phyloP scores from a whole-genome alignment of 2,797 vertebrate species.

The Coluber constrictor region DNA sequence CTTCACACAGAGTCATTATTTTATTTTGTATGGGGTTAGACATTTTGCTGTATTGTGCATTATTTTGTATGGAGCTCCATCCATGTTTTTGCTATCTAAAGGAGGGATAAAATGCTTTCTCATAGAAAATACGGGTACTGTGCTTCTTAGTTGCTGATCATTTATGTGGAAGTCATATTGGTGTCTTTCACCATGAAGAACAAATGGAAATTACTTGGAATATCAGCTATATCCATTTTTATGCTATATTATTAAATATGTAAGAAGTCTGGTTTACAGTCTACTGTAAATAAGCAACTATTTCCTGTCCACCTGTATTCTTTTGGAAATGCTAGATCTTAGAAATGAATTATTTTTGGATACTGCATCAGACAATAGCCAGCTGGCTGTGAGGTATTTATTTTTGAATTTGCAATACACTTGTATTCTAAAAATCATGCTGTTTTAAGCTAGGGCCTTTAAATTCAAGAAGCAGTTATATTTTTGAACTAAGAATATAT shows the following conservation, averaged over 20 bases:
- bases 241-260: background rate
- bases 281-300: background rate
- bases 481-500: background rate
- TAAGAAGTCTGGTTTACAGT: background rate
- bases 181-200: background rate
- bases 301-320: background rate
- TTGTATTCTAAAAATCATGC: constrained; percentile 24
- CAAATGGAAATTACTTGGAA: background rate
- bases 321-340: constrained; percentile 53
- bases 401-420: constrained; percentile 54
- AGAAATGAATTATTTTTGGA: constrained; percentile 58
- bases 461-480: background rate
- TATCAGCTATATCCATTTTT: background rate
- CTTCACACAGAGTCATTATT: background rate
- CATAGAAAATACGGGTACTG: background rate
- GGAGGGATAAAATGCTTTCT: background rate
- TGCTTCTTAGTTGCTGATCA: background rate
- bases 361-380: constrained; percentile 49
- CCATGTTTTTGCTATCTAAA: background rate
- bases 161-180: constrained; percentile 2
- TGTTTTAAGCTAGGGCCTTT: background rate
- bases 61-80: background rate
- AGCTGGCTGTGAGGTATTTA: constrained; percentile 56
- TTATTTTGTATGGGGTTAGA: background rate
- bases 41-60: background rate